A percentile compares a stretch with the other conserved stretches of the same genome.
Conservation (phyloP, 2,888 invertebrate genomes). For the Sceliomorpha sp. region DNA sequence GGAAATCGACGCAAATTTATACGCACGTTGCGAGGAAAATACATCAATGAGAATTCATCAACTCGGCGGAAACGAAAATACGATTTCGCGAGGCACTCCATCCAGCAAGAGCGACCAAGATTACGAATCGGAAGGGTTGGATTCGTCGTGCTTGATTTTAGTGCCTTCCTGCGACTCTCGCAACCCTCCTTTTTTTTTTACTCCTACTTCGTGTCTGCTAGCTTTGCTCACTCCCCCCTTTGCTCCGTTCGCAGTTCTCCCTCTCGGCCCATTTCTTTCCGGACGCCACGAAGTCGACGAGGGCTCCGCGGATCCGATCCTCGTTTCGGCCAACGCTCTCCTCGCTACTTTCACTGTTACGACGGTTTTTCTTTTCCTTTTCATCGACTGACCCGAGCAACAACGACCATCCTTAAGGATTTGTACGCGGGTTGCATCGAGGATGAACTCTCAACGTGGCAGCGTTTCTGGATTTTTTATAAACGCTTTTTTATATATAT, state of each 20-base stretch:
- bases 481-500: too few species aligned
- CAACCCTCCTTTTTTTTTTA: conserved; percentile 63
- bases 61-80: conserved; percentile 70
- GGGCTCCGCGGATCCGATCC: conserved; percentile 45
- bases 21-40: conserved; percentile 51
- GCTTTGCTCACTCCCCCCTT: conserved; percentile 54
- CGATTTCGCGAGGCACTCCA: conserved; percentile 64
- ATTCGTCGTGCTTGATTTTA: conserved; percentile 74
- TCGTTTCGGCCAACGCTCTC: conserved; percentile 50
- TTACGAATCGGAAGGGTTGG: conserved; percentile 74
- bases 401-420: conserved; percentile 58
- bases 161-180: conserved; percentile 64
- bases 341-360: conserved; percentile 49
- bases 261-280: conserved; percentile 53
- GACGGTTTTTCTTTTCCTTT: conserved; percentile 59
- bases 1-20: conserved; percentile 13
- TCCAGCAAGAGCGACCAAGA: conserved; percentile 64
- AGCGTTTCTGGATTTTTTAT: too few species aligned
- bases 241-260: conserved; percentile 44
- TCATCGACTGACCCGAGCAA: conserved; percentile 68
- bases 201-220: conserved; percentile 58
- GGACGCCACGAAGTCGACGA: conserved; percentile 34
- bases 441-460: too few species aligned
- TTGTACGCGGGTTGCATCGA: conserved; percentile 6
- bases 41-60: conserved; percentile 70